Percentiles rank a stretch among this genome's conserved stretches.
These are phyloP conservation scores for Saimiri boliviensis DNA, from an alignment of 2,113 vertebrate species.

Conservation along the genomic window DNA sequence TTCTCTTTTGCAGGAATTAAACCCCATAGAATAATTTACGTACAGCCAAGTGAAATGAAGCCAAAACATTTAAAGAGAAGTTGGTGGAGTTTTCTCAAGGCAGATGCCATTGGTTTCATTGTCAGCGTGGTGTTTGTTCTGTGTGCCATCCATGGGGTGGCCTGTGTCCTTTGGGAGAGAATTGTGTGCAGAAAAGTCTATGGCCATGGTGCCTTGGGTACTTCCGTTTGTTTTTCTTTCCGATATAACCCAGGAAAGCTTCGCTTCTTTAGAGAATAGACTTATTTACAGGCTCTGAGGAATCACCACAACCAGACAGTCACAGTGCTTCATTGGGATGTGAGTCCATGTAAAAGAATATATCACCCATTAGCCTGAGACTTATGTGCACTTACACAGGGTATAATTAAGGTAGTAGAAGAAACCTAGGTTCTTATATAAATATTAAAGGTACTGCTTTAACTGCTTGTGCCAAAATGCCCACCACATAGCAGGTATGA, in stretches of 20 bases:
- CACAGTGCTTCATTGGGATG: background rate
- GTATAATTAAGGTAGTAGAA: background rate
- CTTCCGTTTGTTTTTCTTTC: background rate
- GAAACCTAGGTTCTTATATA: background rate
- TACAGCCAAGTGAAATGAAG: slow-evolving; percentile 54
- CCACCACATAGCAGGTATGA: no score
- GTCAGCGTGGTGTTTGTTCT: background rate
- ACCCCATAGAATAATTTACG: slow-evolving; percentile 58
- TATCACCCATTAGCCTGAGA: background rate
- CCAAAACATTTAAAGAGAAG: background rate
- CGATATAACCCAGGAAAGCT: background rate
- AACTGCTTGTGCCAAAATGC: background rate
- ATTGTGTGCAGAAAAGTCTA: background rate
- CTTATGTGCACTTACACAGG: background rate
- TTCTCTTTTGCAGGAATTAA: slow-evolving; percentile 76
- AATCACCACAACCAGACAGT: background rate
- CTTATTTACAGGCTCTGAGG: background rate
- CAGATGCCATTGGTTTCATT: background rate
- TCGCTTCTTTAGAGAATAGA: background rate
- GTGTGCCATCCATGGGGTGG: background rate
- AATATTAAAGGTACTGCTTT: background rate
- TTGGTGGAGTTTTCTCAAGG: background rate
- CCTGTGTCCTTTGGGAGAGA: background rate
- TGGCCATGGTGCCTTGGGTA: background rate
- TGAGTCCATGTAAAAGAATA: background rate